These are phyloP conservation scores for Nasonia vitripennis DNA, from an alignment of 1,140 invertebrate species.

Conservation along the genomic window DNA sequence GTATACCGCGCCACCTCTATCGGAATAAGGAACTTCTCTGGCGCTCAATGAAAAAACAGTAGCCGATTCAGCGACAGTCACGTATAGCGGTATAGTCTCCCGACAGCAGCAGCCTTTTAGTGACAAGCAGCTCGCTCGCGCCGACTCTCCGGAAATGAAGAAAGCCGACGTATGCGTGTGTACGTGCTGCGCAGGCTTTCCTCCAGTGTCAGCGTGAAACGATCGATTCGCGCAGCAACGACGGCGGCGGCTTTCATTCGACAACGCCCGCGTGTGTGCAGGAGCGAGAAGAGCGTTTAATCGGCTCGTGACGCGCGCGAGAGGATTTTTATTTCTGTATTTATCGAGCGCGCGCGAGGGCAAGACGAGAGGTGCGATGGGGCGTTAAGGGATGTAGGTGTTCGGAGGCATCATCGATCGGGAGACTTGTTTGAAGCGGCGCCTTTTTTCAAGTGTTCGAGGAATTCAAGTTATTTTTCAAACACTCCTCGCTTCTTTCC, in stretches of 20 bases:
- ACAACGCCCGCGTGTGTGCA: neutral
- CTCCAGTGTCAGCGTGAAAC: neutral
- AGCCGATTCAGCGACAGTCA: slow-evolving; percentile 16
- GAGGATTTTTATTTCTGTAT: neutral
- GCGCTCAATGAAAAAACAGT: neutral
- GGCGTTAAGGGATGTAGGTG: neutral
- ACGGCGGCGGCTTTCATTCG: slow-evolving; percentile 3
- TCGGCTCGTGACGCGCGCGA: neutral
- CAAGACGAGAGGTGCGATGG: neutral
- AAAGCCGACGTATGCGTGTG: neutral
- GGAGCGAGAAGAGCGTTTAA: neutral
- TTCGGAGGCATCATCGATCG: neutral
- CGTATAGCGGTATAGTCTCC: neutral
- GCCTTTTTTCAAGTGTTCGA: no score
- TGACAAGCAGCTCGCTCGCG: neutral
- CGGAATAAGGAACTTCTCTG: neutral
- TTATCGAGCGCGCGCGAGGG: neutral
- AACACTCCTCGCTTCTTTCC: no score
- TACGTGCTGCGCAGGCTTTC: neutral
- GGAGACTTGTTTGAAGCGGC: neutral
- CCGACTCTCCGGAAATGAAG: slow-evolving; percentile 14
- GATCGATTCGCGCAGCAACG: slow-evolving; percentile 3
- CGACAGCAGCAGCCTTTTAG: neutral
- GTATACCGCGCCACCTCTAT: neutral
- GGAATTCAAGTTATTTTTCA: no score